Base-by-base conservation (phyloP, 2,888 invertebrate genomes). In the Danaus chrysippus region DNA sequence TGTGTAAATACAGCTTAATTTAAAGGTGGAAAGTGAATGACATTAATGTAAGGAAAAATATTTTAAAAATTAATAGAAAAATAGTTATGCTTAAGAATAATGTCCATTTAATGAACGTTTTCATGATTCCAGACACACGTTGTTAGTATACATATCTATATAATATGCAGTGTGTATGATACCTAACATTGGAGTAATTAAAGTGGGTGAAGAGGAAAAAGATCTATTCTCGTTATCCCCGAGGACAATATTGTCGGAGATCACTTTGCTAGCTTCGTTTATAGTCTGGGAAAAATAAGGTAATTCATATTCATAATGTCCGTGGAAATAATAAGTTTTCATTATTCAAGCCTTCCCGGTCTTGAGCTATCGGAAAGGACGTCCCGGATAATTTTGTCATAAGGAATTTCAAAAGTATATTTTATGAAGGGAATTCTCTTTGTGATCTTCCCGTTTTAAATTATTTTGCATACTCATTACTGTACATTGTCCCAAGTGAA, bases 261-360 rank as follows among this genome's bases (percentile, higher is more conserved):
- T 66, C 66, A 69, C 64, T 66, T 68, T 61, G 66, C 61, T 57
- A 60, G 63, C 63, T 66, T 66, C 67, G 61, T 63, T 68, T 68
- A 65, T 68, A 67, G 67, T 64, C 66, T 63, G 63, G 61, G 63
- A 67, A 65, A 68, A 68, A 67, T 62, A 59, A 63, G 61, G 68
- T 65, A 67, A 71, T 72, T 73, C 72, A 72, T 74, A 74, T 74
- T 74, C 70, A 74, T 73, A 69, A 70, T 70, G 70, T 61, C 65
- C 65, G 61, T 67, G 65, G 63, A 71, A 70, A 71, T 72, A 72
- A 73, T 73, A 69, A 70, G 68, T 71, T 70, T 70, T 68, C 71
- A 71, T 72, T 72, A 72, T 68, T 68, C 64, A 68, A 68, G 68
- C 64, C 64, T 66, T 57, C 57, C 46, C 58, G 17, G 58, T 54